These are phyloP conservation scores for Drosophila pseudotakahashii DNA, from an alignment of 2,888 invertebrate genomes.

Conservation along the genomic window DNA sequence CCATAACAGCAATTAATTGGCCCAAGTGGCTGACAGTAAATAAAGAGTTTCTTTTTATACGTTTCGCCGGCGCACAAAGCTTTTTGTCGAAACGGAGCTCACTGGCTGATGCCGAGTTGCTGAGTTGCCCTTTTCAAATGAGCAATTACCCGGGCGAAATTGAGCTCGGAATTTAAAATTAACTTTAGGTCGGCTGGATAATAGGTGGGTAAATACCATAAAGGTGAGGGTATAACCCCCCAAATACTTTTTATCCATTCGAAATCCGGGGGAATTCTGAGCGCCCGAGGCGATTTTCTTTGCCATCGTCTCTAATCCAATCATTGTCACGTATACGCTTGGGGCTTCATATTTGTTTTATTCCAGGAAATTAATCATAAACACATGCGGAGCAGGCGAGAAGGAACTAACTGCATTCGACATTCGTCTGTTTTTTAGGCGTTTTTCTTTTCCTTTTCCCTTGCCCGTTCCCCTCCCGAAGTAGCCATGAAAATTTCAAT, in stretches of 20 bases:
- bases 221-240: conserved; percentile 1
- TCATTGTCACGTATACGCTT: conserved; percentile 74
- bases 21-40: conserved; percentile 66
- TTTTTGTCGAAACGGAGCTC: conserved; percentile 23
- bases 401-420: conserved; percentile 53
- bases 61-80: conserved; percentile 39
- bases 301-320: conserved; percentile 61
- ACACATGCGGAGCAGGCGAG: conserved; percentile 49
- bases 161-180: conserved; percentile 42
- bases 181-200: conserved; percentile 22
- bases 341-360: conserved; percentile 54
- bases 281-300: conserved; percentile 8
- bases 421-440: conserved; percentile 6
- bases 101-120: conserved; percentile 1
- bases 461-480: neutral
- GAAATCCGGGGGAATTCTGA: conserved; percentile 6
- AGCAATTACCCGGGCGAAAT: conserved; percentile 46
- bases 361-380: conserved; percentile 74
- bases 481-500: conserved; percentile 72
- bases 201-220: conserved; percentile 22
- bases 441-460: too few relatives aligned
- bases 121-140: conserved; percentile 41
- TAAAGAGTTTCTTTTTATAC: conserved; percentile 49
- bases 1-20: conserved; percentile 67
- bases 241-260: conserved; percentile 17